Evolutionary conservation across 1,140 invertebrate genomes (phyloP), one percentile per base, ranked within the genome.

Genomic region (Platyscapa corneri): DNA sequence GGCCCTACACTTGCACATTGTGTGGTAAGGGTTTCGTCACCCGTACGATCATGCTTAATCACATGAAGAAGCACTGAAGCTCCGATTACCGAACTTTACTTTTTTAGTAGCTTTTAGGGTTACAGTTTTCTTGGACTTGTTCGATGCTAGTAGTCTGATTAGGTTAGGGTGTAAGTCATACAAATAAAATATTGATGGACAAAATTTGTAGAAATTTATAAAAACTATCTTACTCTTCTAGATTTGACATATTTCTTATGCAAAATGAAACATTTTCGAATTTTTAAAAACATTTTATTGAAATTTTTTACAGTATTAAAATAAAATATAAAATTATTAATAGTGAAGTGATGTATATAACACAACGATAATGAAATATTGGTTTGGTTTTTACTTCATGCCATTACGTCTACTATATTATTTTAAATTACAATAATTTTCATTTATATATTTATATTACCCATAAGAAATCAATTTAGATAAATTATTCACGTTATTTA

Each of bases 1-100:
- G 95, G 70, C 96, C 96, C 0, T 96, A 94, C 70, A 92, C 94
- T 37, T 95, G 93, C 83, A 92, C 92, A 1, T 87, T 94, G 3
- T 95, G 94, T 85, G 94, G 94, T 18, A 94, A 94, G 84, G 93
- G 94, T 78, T 95, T 95, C 87, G 93, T 94, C 27, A 93, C 94
- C 0, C 94, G 94, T 85, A 94, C 94, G 30, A 94, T 94, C 32
- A 92, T 95, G 90, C 94, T 94, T 88, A 93, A 93, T 91, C 93
- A 94, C 74, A 93, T 93, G 92, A 94, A 94, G 86, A 94, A 93
- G 84, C 92, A 94, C 87, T 94, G 87, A 90, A 18, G 34, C 14
- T 74, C 8, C 20, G 8, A 27, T 39, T 39, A 32, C 2, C 34
- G 23, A 42, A 20, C 20, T 42, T 42, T n/a, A 42, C 0, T n/a